These are phyloP conservation scores for Enteromius anoplus DNA, from an alignment of 2,797 vertebrate genomes.

Conservation along the genomic window DNA sequence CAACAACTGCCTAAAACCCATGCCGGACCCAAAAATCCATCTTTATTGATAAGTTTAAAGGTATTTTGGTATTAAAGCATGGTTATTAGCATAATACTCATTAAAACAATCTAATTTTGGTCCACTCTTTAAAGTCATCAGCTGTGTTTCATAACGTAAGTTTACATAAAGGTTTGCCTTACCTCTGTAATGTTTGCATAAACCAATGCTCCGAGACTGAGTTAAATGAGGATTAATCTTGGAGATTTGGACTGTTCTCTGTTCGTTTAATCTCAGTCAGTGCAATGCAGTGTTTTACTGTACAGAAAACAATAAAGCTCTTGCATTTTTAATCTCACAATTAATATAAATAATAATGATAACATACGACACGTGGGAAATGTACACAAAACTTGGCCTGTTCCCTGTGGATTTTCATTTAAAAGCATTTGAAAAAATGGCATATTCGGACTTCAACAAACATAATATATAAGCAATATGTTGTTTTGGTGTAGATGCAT, in stretches of 20 bases:
- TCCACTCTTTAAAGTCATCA: not conserved
- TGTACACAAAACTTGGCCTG: not conserved
- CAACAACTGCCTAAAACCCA: not conserved
- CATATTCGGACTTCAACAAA: not conserved
- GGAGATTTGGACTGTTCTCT: not conserved
- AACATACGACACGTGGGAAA: not conserved
- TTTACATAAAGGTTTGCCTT: not conserved
- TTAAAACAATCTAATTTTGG: not conserved
- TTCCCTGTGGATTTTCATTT: not conserved
- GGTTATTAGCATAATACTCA: not conserved
- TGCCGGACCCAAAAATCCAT: not conserved
- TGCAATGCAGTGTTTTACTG: not conserved
- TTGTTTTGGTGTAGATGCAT: not conserved
- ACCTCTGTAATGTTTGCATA: not conserved
- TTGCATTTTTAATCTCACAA: constrained; percentile 1
- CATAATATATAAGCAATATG: not conserved
- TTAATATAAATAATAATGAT: constrained; percentile 9
- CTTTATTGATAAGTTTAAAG: not conserved
- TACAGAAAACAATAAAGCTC: constrained; percentile 4
- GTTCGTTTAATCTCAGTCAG: constrained; percentile 19
- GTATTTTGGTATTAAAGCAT: not conserved
- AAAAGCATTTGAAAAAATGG: not conserved
- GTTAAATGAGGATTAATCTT: constrained; percentile 2
- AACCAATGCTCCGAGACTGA: not conserved
- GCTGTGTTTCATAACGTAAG: not conserved